A percentile compares a stretch with the other conserved stretches of the same genome.
These are phyloP conservation scores for Maccullochella peelii DNA, from an alignment of 2,113 vertebrate genomes.

Conservation along the genomic window DNA sequence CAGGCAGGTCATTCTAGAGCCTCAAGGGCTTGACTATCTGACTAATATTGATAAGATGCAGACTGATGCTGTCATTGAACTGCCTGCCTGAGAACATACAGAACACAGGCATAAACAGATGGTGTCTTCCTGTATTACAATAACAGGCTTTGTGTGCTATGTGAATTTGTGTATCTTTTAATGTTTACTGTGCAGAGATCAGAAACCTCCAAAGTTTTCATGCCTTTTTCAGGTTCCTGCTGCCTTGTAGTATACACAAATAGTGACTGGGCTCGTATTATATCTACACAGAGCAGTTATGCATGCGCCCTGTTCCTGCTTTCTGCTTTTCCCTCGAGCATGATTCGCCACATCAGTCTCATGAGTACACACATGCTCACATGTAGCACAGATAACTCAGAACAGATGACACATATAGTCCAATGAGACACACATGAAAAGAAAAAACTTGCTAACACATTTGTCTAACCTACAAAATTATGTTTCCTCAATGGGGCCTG, in stretches of 20 bases:
- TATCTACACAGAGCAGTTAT: constrained; percentile 7
- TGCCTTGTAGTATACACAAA: constrained; percentile 12
- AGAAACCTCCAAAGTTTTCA: constrained; percentile 41
- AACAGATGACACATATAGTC: neutral
- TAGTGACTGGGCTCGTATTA: constrained; percentile 9
- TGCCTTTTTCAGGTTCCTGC: constrained; percentile 3
- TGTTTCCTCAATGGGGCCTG: constrained; percentile 37
- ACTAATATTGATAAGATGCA: neutral
- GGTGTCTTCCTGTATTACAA: neutral
- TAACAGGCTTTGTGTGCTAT: neutral
- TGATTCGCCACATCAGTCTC: constrained; percentile 35
- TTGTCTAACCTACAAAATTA: constrained; percentile 28
- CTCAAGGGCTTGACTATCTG: neutral
- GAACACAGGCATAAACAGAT: constrained; percentile 11
- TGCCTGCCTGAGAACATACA: neutral
- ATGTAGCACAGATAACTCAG: neutral
- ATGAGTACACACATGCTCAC: constrained; percentile 6
- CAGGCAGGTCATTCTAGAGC: neutral
- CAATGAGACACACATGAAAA: neutral
- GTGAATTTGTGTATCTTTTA: constrained; percentile 20
- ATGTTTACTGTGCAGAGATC: constrained; percentile 9
- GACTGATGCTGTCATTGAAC: neutral
- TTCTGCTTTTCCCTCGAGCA: constrained; percentile 31
- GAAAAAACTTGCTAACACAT: constrained; percentile 9
- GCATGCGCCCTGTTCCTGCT: constrained; percentile 16